Evolutionary conservation across 2,888 invertebrate genomes (phyloP).

Genomic region (Drosophila vallismaia): DNA sequence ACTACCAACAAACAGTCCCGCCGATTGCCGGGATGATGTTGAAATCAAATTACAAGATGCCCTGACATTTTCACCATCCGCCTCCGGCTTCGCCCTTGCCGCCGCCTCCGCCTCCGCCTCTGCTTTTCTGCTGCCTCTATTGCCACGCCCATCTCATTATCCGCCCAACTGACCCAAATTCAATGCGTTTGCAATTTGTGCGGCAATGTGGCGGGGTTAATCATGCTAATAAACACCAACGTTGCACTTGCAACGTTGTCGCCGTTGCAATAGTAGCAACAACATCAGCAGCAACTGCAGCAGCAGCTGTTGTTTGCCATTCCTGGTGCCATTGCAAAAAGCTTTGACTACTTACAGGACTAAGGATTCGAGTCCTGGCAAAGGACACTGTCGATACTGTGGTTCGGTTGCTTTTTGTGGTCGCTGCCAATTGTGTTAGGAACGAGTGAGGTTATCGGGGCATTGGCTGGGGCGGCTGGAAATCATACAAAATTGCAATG

Average conservation of each 20-base stretch:
- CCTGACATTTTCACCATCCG: constrained; percentile 36
- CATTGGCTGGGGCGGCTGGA: constrained; percentile 43
- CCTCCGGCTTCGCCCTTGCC: neutral
- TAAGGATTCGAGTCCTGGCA: constrained; percentile 30
- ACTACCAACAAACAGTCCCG: constrained; percentile 53
- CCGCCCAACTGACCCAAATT: constrained; percentile 61
- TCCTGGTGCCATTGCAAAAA: constrained; percentile 49
- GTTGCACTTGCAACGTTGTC: constrained; percentile 57
- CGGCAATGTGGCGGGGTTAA: constrained; percentile 58
- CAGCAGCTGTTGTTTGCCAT: constrained; percentile 16
- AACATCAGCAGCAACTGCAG: constrained; percentile 7
- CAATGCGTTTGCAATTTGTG: constrained; percentile 67
- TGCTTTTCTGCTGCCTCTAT: no score
- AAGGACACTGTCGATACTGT: constrained; percentile 32
- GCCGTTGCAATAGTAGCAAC: constrained; percentile 13
- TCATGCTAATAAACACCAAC: constrained; percentile 75
- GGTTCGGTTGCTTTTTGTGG: constrained; percentile 43
- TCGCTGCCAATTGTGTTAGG: constrained; percentile 13
- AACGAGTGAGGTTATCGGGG: neutral
- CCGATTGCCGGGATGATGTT: constrained; percentile 50
- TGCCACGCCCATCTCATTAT: constrained; percentile 28
- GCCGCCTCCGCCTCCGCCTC: neutral
- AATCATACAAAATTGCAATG: constrained; percentile 73
- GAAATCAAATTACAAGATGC: constrained; percentile 78
- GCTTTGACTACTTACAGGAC: constrained; percentile 63